Evolutionary conservation across 1,140 invertebrate genomes (phyloP).

Genomic region (Lysiphlebus fabarum): DNA sequence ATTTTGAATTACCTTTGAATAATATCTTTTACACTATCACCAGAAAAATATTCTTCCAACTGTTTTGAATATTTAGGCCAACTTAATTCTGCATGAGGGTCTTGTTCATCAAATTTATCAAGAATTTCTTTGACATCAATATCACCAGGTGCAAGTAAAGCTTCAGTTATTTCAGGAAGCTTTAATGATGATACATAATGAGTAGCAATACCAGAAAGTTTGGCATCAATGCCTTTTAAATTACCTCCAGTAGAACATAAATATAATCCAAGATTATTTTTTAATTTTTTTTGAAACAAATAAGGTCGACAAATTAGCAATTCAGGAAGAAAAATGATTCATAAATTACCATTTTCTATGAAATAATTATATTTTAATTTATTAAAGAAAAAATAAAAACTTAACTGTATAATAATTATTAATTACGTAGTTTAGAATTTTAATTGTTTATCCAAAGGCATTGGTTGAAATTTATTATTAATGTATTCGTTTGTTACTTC

Average conservation of each 20-base stretch:
- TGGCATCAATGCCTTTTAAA: constrained; percentile 73
- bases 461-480: too few relatives aligned
- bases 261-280: constrained; percentile 83
- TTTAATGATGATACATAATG: constrained; percentile 78
- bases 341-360: too few relatives aligned
- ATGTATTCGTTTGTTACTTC: too few relatives aligned
- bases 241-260: constrained; percentile 88
- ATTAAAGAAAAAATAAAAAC: too few relatives aligned
- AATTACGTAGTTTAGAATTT: too few relatives aligned
- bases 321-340: too few relatives aligned
- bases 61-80: constrained; percentile 69
- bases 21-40: constrained; percentile 78
- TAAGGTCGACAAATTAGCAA: too few relatives aligned
- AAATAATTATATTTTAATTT: too few relatives aligned
- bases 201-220: constrained; percentile 88
- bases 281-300: constrained; percentile 79
- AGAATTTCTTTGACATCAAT: constrained; percentile 62
- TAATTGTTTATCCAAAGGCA: too few relatives aligned
- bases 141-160: constrained; percentile 60
- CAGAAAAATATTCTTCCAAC: constrained; percentile 81
- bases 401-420: too few relatives aligned
- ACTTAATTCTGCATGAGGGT: constrained; percentile 65
- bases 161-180: constrained; percentile 66
- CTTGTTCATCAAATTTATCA: constrained; percentile 57
- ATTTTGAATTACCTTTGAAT: constrained; percentile 58